Evolutionary conservation across 2,888 invertebrate species (phyloP).

Genomic region (Marasmarcha lunaedactyla): DNA sequence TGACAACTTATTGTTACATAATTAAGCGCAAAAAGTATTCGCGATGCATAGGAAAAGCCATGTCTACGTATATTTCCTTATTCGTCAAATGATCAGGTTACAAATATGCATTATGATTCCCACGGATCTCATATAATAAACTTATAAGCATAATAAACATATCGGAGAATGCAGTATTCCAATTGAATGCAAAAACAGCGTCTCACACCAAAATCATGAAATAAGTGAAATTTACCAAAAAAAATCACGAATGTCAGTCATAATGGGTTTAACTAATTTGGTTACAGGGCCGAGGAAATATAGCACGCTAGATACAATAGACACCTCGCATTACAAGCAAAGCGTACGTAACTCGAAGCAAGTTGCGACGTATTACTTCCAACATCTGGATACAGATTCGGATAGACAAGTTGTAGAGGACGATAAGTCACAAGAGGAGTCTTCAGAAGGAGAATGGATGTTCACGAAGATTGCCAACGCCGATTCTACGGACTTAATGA

Average conservation of each 20-base stretch:
- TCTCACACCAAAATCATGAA: too few relatives aligned
- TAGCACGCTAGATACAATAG: slow-evolving; percentile 26
- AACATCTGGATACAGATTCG: slow-evolving; percentile 88
- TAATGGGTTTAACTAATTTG: neutral
- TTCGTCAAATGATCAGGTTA: too few relatives aligned
- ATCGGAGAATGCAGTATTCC: too few relatives aligned
- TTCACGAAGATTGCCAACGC: slow-evolving; percentile 62
- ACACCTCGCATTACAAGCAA: slow-evolving; percentile 74
- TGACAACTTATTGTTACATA: too few relatives aligned
- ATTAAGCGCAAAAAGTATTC: too few relatives aligned
- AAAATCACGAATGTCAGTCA: neutral
- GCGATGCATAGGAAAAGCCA: too few relatives aligned
- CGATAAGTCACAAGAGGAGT: slow-evolving; percentile 57
- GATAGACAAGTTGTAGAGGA: slow-evolving; percentile 75
- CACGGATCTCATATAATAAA: too few relatives aligned
- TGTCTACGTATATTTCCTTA: too few relatives aligned
- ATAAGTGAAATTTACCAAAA: neutral
- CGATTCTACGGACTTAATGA: slow-evolving; percentile 62
- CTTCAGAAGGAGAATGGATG: slow-evolving; percentile 74
- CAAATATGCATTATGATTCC: too few relatives aligned
- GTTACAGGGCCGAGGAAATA: neutral
- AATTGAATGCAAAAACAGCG: too few relatives aligned
- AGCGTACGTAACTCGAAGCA: slow-evolving; percentile 85
- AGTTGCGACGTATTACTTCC: slow-evolving; percentile 87
- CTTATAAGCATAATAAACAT: too few relatives aligned